These are phyloP conservation scores for Salticus scenicus DNA, from an alignment of 2,888 invertebrate genomes.

Conservation along the genomic window DNA sequence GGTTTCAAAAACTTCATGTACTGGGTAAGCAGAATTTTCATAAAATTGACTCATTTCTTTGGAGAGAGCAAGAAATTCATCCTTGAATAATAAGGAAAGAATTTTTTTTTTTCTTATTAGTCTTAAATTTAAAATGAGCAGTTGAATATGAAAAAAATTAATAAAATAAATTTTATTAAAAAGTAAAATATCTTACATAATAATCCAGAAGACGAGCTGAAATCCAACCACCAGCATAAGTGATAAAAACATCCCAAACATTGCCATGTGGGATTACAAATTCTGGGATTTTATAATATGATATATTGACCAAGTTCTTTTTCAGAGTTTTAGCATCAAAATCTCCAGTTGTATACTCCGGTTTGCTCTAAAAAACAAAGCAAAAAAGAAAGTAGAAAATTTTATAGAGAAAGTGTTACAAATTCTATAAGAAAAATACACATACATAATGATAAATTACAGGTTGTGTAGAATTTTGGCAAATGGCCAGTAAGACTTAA, in stretches of 20 bases:
- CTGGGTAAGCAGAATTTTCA: conserved; percentile 70
- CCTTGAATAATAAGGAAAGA: conserved; percentile 74
- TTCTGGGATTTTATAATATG: conserved; percentile 17
- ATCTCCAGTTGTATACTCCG: background rate
- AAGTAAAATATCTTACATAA: conserved; percentile 40
- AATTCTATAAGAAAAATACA: too few relatives aligned
- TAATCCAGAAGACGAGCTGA: conserved; percentile 82
- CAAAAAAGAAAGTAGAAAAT: too few relatives aligned
- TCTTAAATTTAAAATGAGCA: background rate
- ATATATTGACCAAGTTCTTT: conserved; percentile 14
- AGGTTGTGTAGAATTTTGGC: too few relatives aligned
- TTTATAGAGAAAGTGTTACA: too few relatives aligned
- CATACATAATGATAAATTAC: too few relatives aligned
- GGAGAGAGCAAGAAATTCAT: conserved; percentile 75
- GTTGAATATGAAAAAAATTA: background rate
- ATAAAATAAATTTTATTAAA: background rate
- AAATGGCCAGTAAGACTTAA: too few relatives aligned
- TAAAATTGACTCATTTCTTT: conserved; percentile 77
- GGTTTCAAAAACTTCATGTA: conserved; percentile 74
- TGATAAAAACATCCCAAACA: conserved; percentile 81
- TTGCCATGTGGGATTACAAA: conserved; percentile 76
- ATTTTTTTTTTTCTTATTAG: background rate
- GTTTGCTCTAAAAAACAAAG: conserved; percentile 6
- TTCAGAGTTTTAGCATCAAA: background rate
- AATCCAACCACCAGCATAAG: conserved; percentile 81